A percentile compares a stretch with the other conserved stretches of the same genome.
Conservation (phyloP, 2,888 invertebrate species). For the Proisotoma minuta region DNA sequence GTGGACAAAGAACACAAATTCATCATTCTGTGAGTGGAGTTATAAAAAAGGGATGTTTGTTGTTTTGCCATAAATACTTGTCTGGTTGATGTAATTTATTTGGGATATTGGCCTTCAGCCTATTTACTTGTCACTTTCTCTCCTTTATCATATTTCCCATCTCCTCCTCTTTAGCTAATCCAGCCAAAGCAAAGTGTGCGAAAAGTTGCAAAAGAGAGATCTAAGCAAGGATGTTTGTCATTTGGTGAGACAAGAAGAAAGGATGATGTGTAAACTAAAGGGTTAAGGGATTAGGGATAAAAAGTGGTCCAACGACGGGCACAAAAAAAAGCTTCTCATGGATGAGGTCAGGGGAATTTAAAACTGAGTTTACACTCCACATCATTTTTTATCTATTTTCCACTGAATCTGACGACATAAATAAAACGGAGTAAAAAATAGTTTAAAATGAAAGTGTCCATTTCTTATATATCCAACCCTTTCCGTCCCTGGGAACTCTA, state of each 20-base stretch:
- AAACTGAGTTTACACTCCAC: constrained; percentile 4
- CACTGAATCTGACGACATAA: constrained; percentile 2
- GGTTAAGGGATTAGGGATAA: constrained; percentile 3
- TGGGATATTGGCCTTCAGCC: constrained; percentile 5
- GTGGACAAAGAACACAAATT: not conserved
- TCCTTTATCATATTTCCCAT: constrained; percentile 1
- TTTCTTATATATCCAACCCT: constrained; percentile 1
- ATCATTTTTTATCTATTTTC: constrained; percentile 1
- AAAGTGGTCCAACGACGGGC: not conserved
- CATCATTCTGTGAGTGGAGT: too few relatives aligned
- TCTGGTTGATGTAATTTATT: constrained; percentile 5
- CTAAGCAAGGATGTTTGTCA: not conserved
- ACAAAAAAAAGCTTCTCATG: not conserved
- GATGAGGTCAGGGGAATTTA: constrained; percentile 2
- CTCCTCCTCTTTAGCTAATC: not conserved
- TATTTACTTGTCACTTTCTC: not conserved
- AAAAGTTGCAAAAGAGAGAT: not conserved
- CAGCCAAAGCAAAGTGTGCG: not conserved
- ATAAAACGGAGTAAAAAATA: constrained; percentile 4
- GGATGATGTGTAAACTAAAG: not conserved
- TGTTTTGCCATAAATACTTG: constrained; percentile 5
- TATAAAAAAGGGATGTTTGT: constrained; percentile 1
- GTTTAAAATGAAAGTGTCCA: constrained; percentile 10
- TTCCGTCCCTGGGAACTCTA: constrained; percentile 5
- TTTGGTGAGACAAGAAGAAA: not conserved